Percentiles rank a stretch among this genome's conserved stretches.
These are phyloP conservation scores for Dendronephthya gigantea DNA, from an alignment of 64 coral and sea anemone species.

Conservation along the genomic window DNA sequence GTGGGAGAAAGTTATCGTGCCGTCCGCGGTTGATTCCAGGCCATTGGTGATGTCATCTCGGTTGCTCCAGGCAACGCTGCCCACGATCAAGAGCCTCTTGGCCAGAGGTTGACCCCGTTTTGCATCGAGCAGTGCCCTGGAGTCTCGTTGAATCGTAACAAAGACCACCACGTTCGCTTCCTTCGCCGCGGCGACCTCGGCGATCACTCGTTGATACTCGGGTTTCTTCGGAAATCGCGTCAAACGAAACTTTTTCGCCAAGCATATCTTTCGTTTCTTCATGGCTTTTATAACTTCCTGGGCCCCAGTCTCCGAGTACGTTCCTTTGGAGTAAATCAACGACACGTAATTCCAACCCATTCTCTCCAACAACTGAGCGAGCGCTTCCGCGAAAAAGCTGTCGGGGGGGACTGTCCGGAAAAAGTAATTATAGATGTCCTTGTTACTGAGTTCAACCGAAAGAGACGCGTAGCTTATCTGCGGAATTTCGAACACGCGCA, in stretches of 20 bases:
- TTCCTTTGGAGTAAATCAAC: neutral
- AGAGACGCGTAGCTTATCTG: conserved; percentile 8
- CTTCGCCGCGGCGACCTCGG: neutral
- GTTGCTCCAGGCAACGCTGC: conserved; percentile 7
- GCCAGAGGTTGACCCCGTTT: neutral
- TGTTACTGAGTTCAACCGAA: neutral
- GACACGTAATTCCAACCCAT: neutral
- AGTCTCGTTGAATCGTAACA: neutral
- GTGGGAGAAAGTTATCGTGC: neutral
- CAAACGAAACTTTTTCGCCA: neutral
- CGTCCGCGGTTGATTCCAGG: neutral
- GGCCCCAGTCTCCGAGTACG: neutral
- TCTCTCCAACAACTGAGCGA: neutral
- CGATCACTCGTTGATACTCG: neutral
- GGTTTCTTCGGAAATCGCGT: neutral
- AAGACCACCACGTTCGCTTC: neutral
- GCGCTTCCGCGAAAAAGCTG: neutral
- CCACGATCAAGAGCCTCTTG: neutral
- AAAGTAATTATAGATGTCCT: conserved; percentile 3
- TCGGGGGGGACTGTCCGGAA: neutral
- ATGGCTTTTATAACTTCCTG: neutral
- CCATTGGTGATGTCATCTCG: neutral
- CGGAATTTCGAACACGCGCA: neutral
- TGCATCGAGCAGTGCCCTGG: neutral
- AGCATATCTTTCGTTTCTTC: neutral